Conservation (phyloP, 2,797 vertebrate genomes). For the Acanthornis magna region DNA sequence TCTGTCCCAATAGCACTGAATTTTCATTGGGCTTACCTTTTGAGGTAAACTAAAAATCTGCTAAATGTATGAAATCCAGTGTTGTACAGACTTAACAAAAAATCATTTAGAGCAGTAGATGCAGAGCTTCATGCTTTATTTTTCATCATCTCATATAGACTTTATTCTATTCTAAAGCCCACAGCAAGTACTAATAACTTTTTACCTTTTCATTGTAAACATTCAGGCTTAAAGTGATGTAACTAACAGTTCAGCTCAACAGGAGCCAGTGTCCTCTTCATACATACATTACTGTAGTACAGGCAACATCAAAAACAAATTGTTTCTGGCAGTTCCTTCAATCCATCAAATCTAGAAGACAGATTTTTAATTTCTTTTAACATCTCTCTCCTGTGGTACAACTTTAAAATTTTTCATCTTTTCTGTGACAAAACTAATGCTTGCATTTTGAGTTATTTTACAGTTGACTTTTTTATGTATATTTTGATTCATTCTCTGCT, state of each 20-base stretch:
- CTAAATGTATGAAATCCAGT: neutral
- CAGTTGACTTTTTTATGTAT: conserved; percentile 17
- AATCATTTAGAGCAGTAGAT: neutral
- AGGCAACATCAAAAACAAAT: conserved; percentile 54
- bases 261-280: conserved; percentile 53
- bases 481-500: conserved; percentile 48
- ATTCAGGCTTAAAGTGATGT: conserved; percentile 58
- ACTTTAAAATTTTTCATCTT: neutral
- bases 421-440: neutral
- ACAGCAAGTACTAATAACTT: conserved; percentile 42
- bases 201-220: conserved; percentile 70
- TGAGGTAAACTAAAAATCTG: neutral
- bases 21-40: neutral
- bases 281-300: conserved; percentile 37
- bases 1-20: neutral
- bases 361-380: neutral
- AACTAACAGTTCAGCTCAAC: conserved; percentile 64
- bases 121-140: conserved; percentile 10
- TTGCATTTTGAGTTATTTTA: conserved; percentile 16
- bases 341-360: neutral
- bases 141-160: neutral
- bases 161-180: conserved; percentile 3
- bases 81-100: neutral
- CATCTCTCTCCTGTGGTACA: neutral
- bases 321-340: conserved; percentile 15